Percentiles rank a stretch among this genome's conserved stretches.
Conservation (phyloP, 2,797 vertebrate species). For the Nannoperca obscura region DNA sequence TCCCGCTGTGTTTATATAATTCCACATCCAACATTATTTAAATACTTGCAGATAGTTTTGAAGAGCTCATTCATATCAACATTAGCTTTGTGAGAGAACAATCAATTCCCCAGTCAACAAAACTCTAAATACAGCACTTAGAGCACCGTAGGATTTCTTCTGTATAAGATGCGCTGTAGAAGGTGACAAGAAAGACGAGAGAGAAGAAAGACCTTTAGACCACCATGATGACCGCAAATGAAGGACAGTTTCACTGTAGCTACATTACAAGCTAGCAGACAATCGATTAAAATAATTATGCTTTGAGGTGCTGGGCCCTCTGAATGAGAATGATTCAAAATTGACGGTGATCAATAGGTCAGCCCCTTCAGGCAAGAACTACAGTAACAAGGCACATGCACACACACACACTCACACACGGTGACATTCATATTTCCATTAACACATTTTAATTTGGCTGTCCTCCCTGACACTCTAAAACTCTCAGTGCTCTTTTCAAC, state of each 20-base stretch:
- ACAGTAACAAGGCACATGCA: slow-evolving; percentile 14
- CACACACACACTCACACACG: slow-evolving; percentile 29
- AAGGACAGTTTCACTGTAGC: slow-evolving; percentile 66
- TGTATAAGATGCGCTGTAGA: not conserved
- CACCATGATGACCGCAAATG: slow-evolving; percentile 28
- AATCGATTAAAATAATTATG: slow-evolving; percentile 76
- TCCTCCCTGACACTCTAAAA: slow-evolving; percentile 30
- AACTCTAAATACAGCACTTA: not conserved
- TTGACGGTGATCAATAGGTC: slow-evolving; percentile 69
- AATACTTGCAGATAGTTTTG: not conserved
- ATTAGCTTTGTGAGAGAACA: not conserved
- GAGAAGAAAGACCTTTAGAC: not conserved
- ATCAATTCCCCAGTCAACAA: not conserved
- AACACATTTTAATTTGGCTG: slow-evolving; percentile 59
- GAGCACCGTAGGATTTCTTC: not conserved
- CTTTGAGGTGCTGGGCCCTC: slow-evolving; percentile 31
- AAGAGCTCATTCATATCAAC: not conserved
- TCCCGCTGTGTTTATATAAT: not conserved
- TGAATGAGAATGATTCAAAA: slow-evolving; percentile 42
- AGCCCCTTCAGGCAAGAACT: slow-evolving; percentile 72
- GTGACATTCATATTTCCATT: slow-evolving; percentile 42
- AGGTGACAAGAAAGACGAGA: not conserved
- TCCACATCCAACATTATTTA: not conserved
- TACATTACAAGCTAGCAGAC: slow-evolving; percentile 35
- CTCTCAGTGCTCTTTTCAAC: slow-evolving; percentile 32